Percentiles rank a stretch among this genome's conserved stretches.
phyloP scores from a whole-genome alignment of 2,888 invertebrate genomes.

The Epirrhoe alternata region DNA sequence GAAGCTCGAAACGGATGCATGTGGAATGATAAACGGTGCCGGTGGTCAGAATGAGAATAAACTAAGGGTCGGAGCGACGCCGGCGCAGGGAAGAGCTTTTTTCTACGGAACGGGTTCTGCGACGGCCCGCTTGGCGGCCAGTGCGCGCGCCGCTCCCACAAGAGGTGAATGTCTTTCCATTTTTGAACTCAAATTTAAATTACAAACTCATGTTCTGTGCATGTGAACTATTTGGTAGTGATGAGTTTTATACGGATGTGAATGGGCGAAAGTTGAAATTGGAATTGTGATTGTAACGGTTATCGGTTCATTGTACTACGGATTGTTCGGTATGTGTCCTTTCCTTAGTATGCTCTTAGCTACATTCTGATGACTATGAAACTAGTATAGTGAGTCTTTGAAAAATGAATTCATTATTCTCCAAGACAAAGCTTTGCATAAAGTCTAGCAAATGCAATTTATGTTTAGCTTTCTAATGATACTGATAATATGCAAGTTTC shows the following conservation, averaged over 20 bases:
- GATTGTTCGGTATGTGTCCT: constrained; percentile 72
- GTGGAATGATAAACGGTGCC: constrained; percentile 73
- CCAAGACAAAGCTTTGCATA: background rate
- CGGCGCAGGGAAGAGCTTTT: constrained; percentile 79
- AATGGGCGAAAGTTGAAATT: constrained; percentile 62
- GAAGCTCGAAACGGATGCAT: constrained; percentile 67
- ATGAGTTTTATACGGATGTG: constrained; percentile 58
- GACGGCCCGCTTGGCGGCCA: constrained; percentile 86
- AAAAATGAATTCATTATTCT: background rate
- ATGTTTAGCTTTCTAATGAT: constrained; percentile 10
- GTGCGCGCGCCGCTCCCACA: constrained; percentile 79
- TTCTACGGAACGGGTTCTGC: constrained; percentile 86
- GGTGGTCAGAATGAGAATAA: constrained; percentile 73
- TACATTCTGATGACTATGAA: constrained; percentile 25
- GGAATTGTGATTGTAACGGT: constrained; percentile 69
- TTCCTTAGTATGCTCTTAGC: constrained; percentile 53
- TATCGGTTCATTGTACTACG: constrained; percentile 66
- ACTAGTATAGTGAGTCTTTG: constrained; percentile 6
- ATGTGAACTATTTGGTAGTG: constrained; percentile 44
- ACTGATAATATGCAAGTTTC: background rate
- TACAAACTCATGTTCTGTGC: constrained; percentile 35
- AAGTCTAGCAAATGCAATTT: background rate
- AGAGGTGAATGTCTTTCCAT: constrained; percentile 82
- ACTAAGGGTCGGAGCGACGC: constrained; percentile 75
- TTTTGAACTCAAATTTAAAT: constrained; percentile 55